Evolutionary conservation across 1,140 invertebrate genomes (phyloP).

Genomic region (Archegozetes longisetosus): DNA sequence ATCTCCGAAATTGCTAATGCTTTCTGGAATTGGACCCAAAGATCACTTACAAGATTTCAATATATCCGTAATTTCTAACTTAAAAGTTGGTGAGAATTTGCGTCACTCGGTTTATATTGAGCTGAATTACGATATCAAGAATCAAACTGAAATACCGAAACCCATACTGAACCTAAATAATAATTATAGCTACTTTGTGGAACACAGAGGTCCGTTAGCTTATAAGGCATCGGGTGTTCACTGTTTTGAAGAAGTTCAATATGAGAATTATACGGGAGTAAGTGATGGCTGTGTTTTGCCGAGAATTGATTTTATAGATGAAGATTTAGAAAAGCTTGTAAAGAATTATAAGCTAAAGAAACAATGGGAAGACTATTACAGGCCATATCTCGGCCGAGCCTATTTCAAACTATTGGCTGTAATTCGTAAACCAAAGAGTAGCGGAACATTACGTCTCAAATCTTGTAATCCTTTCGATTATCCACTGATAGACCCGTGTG

Average conservation of each 20-base stretch:
- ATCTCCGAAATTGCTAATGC: slow-evolving; percentile 20
- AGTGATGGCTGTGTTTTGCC: no score
- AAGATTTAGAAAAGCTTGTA: no score
- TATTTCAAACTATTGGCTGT: slow-evolving; percentile 47
- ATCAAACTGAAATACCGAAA: neutral
- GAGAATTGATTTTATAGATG: no score
- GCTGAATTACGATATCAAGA: slow-evolving; percentile 23
- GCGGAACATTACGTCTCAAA: slow-evolving; percentile 39
- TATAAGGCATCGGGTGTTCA: no score
- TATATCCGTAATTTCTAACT: slow-evolving; percentile 28
- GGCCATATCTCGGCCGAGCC: slow-evolving; percentile 24
- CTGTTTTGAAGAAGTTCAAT: no score
- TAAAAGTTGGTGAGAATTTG: slow-evolving; percentile 33
- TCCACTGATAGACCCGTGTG: slow-evolving; percentile 66
- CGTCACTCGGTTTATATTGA: slow-evolving; percentile 24
- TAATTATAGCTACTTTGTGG: slow-evolving; percentile 9
- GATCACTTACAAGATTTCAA: slow-evolving; percentile 8
- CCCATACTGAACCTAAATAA: slow-evolving; percentile 1
- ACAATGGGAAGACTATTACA: neutral
- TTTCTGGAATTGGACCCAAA: slow-evolving; percentile 47
- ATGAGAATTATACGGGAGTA: no score
- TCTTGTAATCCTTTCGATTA: slow-evolving; percentile 45
- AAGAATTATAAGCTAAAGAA: no score
- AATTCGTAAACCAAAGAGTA: slow-evolving; percentile 52
- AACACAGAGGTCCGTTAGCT: slow-evolving; percentile 57